Evolutionary conservation across 2,797 vertebrate genomes (phyloP).

Genomic region (Meriones psammophilus): DNA sequence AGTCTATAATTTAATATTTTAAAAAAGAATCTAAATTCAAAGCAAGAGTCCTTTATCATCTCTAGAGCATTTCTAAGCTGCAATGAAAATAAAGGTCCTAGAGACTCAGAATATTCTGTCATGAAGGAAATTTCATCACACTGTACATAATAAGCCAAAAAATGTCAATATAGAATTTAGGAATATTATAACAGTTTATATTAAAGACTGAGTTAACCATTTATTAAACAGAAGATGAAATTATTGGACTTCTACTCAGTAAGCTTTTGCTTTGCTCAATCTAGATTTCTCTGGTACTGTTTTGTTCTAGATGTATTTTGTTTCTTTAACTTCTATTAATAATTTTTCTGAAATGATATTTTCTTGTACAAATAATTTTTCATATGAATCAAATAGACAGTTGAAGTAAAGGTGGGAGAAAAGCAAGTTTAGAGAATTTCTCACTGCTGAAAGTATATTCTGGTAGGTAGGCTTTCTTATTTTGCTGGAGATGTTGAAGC

Average conservation of each 20-base stretch:
- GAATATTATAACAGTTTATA: not conserved
- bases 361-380: conserved; percentile 59
- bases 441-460: not conserved
- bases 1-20: conserved; percentile 48
- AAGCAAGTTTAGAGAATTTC: conserved; percentile 36
- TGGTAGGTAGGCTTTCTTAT: not conserved
- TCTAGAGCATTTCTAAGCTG: conserved; percentile 22
- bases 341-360: conserved; percentile 46
- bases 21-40: conserved; percentile 15
- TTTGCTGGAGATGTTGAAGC: conserved; percentile 47
- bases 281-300: conserved; percentile 34
- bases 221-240: conserved; percentile 52
- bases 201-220: conserved; percentile 2
- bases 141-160: conserved; percentile 28
- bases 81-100: conserved; percentile 30
- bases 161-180: conserved; percentile 38
- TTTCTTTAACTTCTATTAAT: conserved; percentile 50
- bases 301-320: conserved; percentile 27
- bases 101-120: conserved; percentile 18
- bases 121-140: conserved; percentile 28
- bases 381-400: conserved; percentile 37
- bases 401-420: conserved; percentile 8
- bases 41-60: not conserved
- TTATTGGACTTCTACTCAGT: conserved; percentile 23
- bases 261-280: conserved; percentile 42